phyloP scores from a whole-genome alignment of 2,113 vertebrate genomes.

The Oryzias melastigma region DNA sequence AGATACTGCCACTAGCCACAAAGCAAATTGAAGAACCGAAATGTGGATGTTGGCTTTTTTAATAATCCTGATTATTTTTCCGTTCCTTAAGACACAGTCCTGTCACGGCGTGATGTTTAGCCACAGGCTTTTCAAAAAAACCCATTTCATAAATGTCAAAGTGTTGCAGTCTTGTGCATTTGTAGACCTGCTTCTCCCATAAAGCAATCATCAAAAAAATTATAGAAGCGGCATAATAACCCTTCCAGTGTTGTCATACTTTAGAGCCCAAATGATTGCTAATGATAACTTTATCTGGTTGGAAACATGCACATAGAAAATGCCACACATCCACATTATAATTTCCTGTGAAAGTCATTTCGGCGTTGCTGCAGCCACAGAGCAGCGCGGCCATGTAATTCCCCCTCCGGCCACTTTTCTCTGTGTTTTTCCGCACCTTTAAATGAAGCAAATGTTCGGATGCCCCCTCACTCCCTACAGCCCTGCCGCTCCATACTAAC shows the following conservation, averaged over 20 bases:
- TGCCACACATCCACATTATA: constrained; percentile 50
- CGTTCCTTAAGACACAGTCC: constrained; percentile 6
- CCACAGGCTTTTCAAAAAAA: constrained; percentile 29
- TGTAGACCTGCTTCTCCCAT: constrained; percentile 22
- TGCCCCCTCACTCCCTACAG: constrained; percentile 72
- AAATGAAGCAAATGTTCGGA: constrained; percentile 50
- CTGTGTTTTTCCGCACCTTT: constrained; percentile 43
- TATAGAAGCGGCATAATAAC: constrained; percentile 47
- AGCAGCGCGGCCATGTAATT: constrained; percentile 19
- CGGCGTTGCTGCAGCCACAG: constrained; percentile 23
- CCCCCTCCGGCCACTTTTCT: constrained; percentile 37
- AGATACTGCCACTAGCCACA: constrained; percentile 10
- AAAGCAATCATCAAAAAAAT: constrained; percentile 36
- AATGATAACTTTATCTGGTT: constrained; percentile 64
- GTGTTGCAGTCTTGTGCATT: constrained; percentile 30
- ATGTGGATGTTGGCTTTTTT: not conserved
- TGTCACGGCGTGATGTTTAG: constrained; percentile 16
- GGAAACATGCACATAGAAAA: constrained; percentile 50
- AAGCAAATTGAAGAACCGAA: not conserved
- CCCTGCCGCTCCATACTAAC: constrained; percentile 73
- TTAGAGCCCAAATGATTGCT: constrained; percentile 51
- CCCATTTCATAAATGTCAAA: constrained; percentile 33
- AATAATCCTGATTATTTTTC: constrained; percentile 21
- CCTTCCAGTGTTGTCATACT: constrained; percentile 30
- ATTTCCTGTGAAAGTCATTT: constrained; percentile 35